Percentiles rank a stretch among this genome's conserved stretches.
phyloP scores from a whole-genome alignment of 2,888 invertebrate species.

The Eristalis pertinax region DNA sequence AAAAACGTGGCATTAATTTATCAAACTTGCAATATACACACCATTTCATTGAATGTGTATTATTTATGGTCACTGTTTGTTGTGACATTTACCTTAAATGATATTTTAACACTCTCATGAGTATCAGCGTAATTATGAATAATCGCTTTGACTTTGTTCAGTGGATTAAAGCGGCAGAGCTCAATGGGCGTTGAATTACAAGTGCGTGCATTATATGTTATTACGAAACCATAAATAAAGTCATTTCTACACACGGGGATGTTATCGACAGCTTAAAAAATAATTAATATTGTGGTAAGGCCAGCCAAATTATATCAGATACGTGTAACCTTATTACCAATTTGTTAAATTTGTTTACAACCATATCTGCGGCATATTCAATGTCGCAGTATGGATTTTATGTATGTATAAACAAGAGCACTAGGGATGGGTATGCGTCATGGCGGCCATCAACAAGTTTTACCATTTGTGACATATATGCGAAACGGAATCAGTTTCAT shows the following conservation, averaged over 20 bases:
- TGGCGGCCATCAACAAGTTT: no score
- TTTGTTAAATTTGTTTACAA: background rate
- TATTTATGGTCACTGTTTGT: constrained; percentile 32
- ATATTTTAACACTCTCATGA: constrained; percentile 26
- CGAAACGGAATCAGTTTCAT: no score
- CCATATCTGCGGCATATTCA: background rate
- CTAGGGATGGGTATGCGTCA: no score
- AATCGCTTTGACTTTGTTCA: constrained; percentile 4
- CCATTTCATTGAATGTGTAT: constrained; percentile 3
- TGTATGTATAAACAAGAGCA: background rate
- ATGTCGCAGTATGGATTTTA: background rate
- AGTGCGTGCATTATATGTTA: background rate
- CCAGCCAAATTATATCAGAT: background rate
- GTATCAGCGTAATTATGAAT: constrained; percentile 12
- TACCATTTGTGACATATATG: no score
- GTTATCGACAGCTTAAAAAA: background rate
- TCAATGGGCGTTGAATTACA: background rate
- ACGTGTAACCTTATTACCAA: background rate
- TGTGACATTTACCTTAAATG: constrained; percentile 26
- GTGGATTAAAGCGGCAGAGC: background rate
- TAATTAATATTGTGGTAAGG: background rate
- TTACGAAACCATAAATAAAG: background rate
- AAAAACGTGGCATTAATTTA: constrained; percentile 22
- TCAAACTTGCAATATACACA: constrained; percentile 6
- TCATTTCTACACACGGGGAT: background rate